These are phyloP conservation scores for Lepus americanus DNA, from an alignment of 2,113 vertebrate species.

Conservation along the genomic window DNA sequence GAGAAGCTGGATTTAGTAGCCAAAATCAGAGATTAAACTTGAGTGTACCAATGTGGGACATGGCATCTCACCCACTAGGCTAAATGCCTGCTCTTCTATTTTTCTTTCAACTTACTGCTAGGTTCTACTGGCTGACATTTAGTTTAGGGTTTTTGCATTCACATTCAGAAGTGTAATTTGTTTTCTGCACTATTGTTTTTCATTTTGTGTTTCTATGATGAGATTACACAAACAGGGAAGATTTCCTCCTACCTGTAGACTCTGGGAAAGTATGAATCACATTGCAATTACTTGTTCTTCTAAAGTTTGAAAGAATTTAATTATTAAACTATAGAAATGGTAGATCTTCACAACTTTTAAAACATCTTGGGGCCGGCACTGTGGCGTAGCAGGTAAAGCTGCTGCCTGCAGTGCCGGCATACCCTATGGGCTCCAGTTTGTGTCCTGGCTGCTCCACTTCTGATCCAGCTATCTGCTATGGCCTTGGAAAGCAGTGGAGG, in stretches of 20 bases:
- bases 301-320: not conserved
- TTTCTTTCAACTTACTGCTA: not conserved
- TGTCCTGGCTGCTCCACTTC: no score
- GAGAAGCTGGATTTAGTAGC: no score
- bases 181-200: not conserved
- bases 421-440: no score
- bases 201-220: not conserved
- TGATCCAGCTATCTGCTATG: no score
- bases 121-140: not conserved
- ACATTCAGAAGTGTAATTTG: not conserved
- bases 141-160: not conserved
- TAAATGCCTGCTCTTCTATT: no score
- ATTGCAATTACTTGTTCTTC: not conserved
- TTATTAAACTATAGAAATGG: not conserved
- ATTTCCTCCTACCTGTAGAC: not conserved
- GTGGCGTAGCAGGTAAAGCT: no score
- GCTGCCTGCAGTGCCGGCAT: no score
- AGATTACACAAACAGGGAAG: not conserved
- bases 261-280: not conserved
- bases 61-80: no score
- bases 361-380: not conserved
- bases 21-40: no score
- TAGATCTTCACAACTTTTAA: conserved; percentile 3
- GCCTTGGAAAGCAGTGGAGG: no score
- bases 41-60: no score